Base-by-base conservation (phyloP, 1,140 invertebrate genomes). In the Sweltsa coloradensis region DNA sequence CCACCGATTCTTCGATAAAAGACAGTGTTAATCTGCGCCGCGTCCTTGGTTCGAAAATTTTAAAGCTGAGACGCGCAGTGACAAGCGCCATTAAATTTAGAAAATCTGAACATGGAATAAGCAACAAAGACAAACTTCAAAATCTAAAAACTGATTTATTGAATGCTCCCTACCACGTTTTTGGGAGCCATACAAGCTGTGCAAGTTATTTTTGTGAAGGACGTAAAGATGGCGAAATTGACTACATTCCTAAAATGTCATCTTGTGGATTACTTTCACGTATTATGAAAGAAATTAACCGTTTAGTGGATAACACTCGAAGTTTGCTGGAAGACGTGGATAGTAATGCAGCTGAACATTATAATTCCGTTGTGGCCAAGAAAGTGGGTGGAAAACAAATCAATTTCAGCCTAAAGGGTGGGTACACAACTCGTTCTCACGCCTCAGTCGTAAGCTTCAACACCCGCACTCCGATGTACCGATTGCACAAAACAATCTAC, bases 391-490 rank as follows among this genome's bases (percentile, higher is more conserved):
- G 51, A 13, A 53, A 53, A 27, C 6, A 49, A 16, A 26, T 52
- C 3, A 53, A 53, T 27, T 48, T 41, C 22, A 22, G 18, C 22
- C 45, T 39, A 47, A 52, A 39, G 19, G 16, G 39, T 24, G 41
- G 43, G 0, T 52, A 53, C 45, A 18, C 29, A 34, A 26, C 7
- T n/a, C 41, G 51, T 22, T 51, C 43, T 34, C 3, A 34, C 16
- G 51, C 51, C 22, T 49, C 51, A 3, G 51, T 51, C 18, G 42
- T 52, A 7, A 37, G 11, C 3, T 49, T 50, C 21, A 53, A 53
- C 23, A 51, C 41, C 4, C 36, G 42, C 3, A 41, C 22, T 3
- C 47, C 45, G 11, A 21, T 36, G 6, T 51, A 50, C 34, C 31
- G 34, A 31, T 23, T 51, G 2, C 51, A 53, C 39, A 51, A 51